phyloP scores from a whole-genome alignment of 1,140 invertebrate species.

The Tyrophagus putrescentiae region DNA sequence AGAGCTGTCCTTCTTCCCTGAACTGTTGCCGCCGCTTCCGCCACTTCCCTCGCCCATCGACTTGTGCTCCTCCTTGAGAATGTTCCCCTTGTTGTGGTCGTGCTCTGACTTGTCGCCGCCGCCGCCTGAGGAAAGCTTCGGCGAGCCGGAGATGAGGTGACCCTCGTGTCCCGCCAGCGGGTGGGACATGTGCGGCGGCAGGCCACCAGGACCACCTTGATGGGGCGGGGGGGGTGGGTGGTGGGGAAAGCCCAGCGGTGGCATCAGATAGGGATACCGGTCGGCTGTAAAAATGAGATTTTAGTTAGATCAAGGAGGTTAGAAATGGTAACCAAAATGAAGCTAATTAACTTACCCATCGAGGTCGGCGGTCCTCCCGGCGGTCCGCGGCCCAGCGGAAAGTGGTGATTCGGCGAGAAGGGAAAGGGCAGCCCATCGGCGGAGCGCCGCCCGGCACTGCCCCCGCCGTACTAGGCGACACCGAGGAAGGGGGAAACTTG shows the following conservation, averaged over 20 bases:
- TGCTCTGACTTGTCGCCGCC: neutral
- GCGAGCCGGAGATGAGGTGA: neutral
- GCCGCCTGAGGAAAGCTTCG: neutral
- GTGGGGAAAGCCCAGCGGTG: neutral
- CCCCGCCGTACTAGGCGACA: neutral
- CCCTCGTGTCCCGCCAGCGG: too few relatives aligned
- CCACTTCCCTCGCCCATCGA: neutral
- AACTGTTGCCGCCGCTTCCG: neutral
- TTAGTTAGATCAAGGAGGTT: too few relatives aligned
- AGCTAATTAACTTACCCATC: too few relatives aligned
- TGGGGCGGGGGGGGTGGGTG: too few relatives aligned
- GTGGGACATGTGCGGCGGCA: too few relatives aligned
- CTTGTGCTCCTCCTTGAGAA: neutral
- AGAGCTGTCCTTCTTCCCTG: neutral
- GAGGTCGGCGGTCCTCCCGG: neutral
- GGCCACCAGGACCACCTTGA: too few relatives aligned
- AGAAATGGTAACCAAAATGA: too few relatives aligned
- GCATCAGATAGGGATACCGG: conserved; percentile 3
- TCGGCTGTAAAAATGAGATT: too few relatives aligned
- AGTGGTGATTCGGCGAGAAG: neutral
- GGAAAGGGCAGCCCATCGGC: neutral
- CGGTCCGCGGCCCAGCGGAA: neutral
- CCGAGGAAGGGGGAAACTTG: neutral
- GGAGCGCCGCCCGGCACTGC: neutral
- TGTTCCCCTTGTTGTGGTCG: neutral